phyloP scores from a whole-genome alignment of 1,140 invertebrate species.

The Apis cerana region DNA sequence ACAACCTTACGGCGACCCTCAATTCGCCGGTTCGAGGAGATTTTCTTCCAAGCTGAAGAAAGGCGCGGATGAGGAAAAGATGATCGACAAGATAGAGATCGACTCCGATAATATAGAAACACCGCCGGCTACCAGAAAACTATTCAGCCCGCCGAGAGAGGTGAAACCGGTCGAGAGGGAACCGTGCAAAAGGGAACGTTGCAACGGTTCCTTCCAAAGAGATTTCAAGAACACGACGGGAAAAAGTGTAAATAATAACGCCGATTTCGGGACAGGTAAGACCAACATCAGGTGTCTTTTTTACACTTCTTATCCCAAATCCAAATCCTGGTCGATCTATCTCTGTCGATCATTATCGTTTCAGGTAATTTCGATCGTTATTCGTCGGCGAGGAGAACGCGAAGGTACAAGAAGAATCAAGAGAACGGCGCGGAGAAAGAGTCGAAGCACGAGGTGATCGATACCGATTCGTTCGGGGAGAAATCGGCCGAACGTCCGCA shows the following conservation, averaged over 20 bases:
- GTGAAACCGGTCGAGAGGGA: slow-evolving; percentile 81
- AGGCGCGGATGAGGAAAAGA: slow-evolving; percentile 73
- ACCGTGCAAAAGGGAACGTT: slow-evolving; percentile 78
- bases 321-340: too few relatives aligned
- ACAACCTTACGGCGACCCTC: slow-evolving; percentile 74
- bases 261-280: not conserved
- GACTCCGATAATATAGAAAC: slow-evolving; percentile 96
- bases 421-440: slow-evolving; percentile 81
- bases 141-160: slow-evolving; percentile 85
- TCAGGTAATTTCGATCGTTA: slow-evolving; percentile 92
- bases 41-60: slow-evolving; percentile 69
- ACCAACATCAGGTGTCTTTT: too few relatives aligned
- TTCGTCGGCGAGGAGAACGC: slow-evolving; percentile 89
- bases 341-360: not conserved
- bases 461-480: slow-evolving; percentile 77
- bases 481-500: slow-evolving; percentile 71
- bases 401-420: slow-evolving; percentile 89
- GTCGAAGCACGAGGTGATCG: slow-evolving; percentile 72
- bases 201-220: slow-evolving; percentile 71
- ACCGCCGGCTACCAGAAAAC: slow-evolving; percentile 88
- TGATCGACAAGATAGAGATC: slow-evolving; percentile 89
- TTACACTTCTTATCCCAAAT: too few relatives aligned
- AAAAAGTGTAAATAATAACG: slow-evolving; percentile 55
- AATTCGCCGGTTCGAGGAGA: slow-evolving; percentile 63
- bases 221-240: slow-evolving; percentile 59